Evolutionary conservation across 2,113 vertebrate genomes (phyloP), one percentile per base, ranked within the genome.

Genomic region (Apteryx mantelli): DNA sequence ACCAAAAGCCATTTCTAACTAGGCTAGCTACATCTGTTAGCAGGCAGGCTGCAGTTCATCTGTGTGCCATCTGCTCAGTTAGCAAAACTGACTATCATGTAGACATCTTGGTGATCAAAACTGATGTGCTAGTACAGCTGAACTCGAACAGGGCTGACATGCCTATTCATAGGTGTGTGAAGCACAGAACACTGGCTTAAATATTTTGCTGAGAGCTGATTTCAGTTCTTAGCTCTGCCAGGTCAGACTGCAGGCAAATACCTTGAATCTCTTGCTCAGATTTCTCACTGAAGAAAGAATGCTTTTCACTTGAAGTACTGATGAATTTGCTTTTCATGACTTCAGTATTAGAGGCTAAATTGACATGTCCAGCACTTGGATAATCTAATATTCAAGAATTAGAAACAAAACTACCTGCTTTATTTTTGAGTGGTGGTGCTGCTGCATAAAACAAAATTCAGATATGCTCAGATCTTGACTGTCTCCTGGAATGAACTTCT

Each of bases 41-140:
- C 96, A 97, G 96, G 95, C 95, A 89, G 95, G 85, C 70, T 77
- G 14, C 56, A 38, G 55, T 80, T 96, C 66, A 36, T 63, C 71
- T 84, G 82, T 30, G 32, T n/a, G 76, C 96, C 93, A 94, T 97
- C 95, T 97, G 96, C 94, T 95, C 44, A 3, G 50, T 82, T 89
- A 40, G 44, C 86, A 89, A 91, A 96, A 42, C 91, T 89, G 85
- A 69, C 85, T 89, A 18, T 95, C 95, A 97, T 42, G 2, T 4
- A 40, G 40, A 20, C 69, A 26, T 34, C 79, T 46, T 13, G 6
- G 79, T 63, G 89, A 86, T 53, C 24, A 74, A 61, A 50, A 30
- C 40, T 53, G 82, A 32, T 61, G 76, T 42, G 75, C 85, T 70
- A 56, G 36, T 36, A 19, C 76, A 86, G 25, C 88, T 93, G 86